Base-by-base conservation (phyloP, 2,888 invertebrate genomes). In the Achlya flavicornis region DNA sequence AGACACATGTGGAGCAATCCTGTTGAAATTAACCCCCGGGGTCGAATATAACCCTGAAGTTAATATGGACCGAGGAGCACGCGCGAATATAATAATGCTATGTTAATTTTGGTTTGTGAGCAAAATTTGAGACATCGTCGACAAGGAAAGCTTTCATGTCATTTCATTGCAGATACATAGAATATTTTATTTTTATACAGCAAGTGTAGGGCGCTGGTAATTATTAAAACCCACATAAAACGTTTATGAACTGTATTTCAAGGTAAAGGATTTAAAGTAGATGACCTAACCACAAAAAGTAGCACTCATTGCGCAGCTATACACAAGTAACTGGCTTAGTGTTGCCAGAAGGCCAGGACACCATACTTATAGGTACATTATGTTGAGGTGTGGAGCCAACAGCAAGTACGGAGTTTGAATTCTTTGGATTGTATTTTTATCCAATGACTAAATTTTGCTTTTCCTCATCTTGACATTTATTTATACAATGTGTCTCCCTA, bases 11-110 rank as follows among this genome's bases (percentile, higher is more conserved):
- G 71, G 73, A 74, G 73, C 68, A 65, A 67, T 64, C 71, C 73
- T 65, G 70, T 75, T 67, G 67, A 72, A 79, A 84, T 84, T 84
- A 79, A 78, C 79, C 80, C 76, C 75, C 67, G 41, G 71, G 71
- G 75, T 69, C 64, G 66, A 68, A 68, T 66, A 66, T 64, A 63
- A 61, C 64, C 63, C 64, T 69, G 64, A 65, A 66, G 68, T 71
- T 70, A 71, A 73, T 63, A 64, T 65, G 61, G 57, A 68, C 53
- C 16, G 16, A 41, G 26, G 69, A 67, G 68, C 69, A 75, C 64
- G 63, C 65, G 63, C 64, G 68, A 69, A 63, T 70, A 70, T 72
- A 67, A 73, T 77, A 70, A 70, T 66, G 68, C 66, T 68, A 66
- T 71, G 76, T 77, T 73, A 71, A 78, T 79, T 73, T 71, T 62